Evolutionary conservation across 1,140 invertebrate genomes (phyloP).

Genomic region (Callitettix versicolor): DNA sequence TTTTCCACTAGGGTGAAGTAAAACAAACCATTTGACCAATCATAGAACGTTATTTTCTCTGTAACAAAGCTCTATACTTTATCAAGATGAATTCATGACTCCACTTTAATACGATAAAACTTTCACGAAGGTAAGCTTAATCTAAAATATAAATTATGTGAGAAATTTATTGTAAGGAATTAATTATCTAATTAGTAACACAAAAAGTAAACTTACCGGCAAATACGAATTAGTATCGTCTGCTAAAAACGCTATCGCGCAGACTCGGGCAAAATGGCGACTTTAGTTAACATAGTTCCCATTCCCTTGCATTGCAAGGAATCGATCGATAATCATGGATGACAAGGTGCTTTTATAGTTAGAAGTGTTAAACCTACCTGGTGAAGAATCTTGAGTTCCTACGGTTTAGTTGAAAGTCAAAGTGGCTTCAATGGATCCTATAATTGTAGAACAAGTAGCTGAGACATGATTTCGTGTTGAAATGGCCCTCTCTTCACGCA

Average conservation of each 20-base stretch:
- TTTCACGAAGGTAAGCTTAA: no score
- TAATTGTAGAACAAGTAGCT: constrained; percentile 4
- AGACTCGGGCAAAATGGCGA: constrained; percentile 36
- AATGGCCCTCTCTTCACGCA: constrained; percentile 48
- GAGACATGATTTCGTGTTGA: constrained; percentile 23
- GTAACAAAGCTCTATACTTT: background rate
- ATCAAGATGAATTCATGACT: constrained; percentile 9
- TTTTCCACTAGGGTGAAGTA: constrained; percentile 7
- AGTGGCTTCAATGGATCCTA: constrained; percentile 8
- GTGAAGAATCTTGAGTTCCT: constrained; percentile 12
- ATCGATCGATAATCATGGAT: constrained; percentile 30
- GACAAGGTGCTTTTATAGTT: constrained; percentile 21
- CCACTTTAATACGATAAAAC: background rate
- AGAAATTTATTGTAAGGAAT: no score
- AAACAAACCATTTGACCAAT: constrained; percentile 5
- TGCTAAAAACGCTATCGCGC: constrained; percentile 39
- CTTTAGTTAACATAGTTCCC: constrained; percentile 11
- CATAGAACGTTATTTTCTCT: constrained; percentile 11
- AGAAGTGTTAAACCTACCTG: constrained; percentile 23
- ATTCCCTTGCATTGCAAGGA: constrained; percentile 22
- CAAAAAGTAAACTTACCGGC: no score
- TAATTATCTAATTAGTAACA: no score
- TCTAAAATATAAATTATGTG: no score
- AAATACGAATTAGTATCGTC: constrained; percentile 33
- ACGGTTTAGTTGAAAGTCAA: constrained; percentile 9